A percentile compares a stretch with the other conserved stretches of the same genome.
Evolutionary conservation across 1,140 invertebrate species (phyloP).

Genomic region (Drosophila paulistorum): DNA sequence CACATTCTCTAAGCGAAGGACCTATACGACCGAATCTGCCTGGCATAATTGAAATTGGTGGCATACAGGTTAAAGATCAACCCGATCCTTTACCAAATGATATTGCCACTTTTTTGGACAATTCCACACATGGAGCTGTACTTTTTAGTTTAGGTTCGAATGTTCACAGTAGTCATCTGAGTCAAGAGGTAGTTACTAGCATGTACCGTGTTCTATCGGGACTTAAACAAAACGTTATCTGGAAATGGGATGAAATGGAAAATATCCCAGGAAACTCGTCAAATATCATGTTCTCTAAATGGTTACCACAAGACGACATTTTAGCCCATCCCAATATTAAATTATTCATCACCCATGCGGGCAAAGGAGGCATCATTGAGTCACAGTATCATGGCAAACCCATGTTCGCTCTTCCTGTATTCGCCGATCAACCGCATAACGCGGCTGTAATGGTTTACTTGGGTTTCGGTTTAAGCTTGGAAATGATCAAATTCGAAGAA

Average conservation of each 20-base stretch:
- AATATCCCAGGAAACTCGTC: slow-evolving; percentile 77
- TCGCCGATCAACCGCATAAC: slow-evolving; percentile 85
- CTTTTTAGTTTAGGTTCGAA: slow-evolving; percentile 85
- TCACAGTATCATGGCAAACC: slow-evolving; percentile 88
- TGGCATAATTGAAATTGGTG: slow-evolving; percentile 74
- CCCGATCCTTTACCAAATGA: slow-evolving; percentile 67
- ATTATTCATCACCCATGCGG: slow-evolving; percentile 88
- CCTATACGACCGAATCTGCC: slow-evolving; percentile 62
- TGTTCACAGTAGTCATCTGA: slow-evolving; percentile 76
- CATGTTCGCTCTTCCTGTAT: slow-evolving; percentile 87
- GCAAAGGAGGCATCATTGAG: slow-evolving; percentile 87
- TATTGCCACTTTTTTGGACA: slow-evolving; percentile 31
- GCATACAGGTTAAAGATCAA: slow-evolving; percentile 72
- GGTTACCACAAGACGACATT: slow-evolving; percentile 88
- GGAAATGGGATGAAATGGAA: slow-evolving; percentile 84
- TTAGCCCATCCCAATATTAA: slow-evolving; percentile 86
- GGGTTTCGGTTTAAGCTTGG: slow-evolving; percentile 82
- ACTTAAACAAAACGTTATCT: slow-evolving; percentile 84
- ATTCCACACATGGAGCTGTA: slow-evolving; percentile 84
- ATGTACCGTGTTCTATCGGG: slow-evolving; percentile 83
- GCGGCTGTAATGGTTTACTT: slow-evolving; percentile 78
- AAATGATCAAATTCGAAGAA: slow-evolving; percentile 47
- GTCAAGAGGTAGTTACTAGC: slow-evolving; percentile 66
- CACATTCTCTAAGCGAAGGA: slow-evolving; percentile 46
- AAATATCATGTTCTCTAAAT: slow-evolving; percentile 86